Evolutionary conservation across 2,113 vertebrate genomes (phyloP), one percentile per base, ranked within the genome.

Genomic region (Anguilla japonica): DNA sequence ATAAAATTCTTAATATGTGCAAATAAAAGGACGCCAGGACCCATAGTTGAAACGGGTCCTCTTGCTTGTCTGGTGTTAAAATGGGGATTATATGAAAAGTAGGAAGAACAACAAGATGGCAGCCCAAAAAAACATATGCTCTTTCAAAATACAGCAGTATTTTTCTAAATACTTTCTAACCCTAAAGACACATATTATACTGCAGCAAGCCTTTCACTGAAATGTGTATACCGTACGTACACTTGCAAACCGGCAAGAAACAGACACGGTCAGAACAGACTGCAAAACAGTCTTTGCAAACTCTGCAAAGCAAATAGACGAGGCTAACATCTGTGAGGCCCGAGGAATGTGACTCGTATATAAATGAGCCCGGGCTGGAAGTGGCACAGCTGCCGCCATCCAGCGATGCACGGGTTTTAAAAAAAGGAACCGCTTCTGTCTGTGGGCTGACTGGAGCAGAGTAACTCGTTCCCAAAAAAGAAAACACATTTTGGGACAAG

Each of bases 261-360:
- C 2, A 1, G 40, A 81, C 5, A 22, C n/a, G 46, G 81, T 82
- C 41, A 82, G 41, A 50, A 50, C 18, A 29, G 22, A 29, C 81
- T 46, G 81, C 81, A 82, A 75, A 82, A 50, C 20, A 82, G 81
- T 29, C 71, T 75, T 75, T n/a, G 81, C 53, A 82, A 82, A 82
- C 81, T 82, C 46, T 82, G 41, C 81, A 43, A 50, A 50, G 81
- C 81, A 82, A 50, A 82, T n/a, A 82, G 81, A 82, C 81, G 53
- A 82, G 81, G n/a, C 81, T 82, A 82, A 82, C 81, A 82, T 82
- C 81, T 82, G 81, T 82, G 81, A 82, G 1, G 81, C 22, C 81
- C 3, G 43, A 14, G 41, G 26, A 82, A 82, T 82, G 81, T 82
- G 81, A 43, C 41, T 82, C n/a, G 81, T 50, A 82, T 82, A 50